A percentile compares a stretch with the other conserved stretches of the same genome.
phyloP scores from a whole-genome alignment of 2,113 vertebrate species.

The Semicossyphus pulcher region DNA sequence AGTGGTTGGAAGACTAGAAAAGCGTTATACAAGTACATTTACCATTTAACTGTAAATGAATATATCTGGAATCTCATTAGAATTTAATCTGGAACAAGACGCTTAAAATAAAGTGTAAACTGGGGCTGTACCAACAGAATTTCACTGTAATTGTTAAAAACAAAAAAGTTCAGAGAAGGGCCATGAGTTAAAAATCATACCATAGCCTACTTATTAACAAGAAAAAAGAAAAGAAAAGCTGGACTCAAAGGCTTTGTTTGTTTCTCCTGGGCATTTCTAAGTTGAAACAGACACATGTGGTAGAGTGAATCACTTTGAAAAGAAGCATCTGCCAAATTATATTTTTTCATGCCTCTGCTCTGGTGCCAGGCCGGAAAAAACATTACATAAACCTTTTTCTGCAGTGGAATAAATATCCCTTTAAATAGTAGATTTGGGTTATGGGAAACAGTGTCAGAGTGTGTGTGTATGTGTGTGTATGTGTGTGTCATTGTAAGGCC shows the following conservation, averaged over 20 bases:
- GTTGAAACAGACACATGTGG: background rate
- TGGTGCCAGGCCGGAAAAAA: background rate
- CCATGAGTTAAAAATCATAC: too few relatives aligned
- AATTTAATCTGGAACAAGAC: too few relatives aligned
- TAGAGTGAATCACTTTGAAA: background rate
- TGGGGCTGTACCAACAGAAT: too few relatives aligned
- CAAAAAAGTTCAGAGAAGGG: too few relatives aligned
- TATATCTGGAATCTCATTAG: too few relatives aligned
- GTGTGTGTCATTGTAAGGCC: slow-evolving; percentile 15
- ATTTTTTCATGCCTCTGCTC: slow-evolving; percentile 12
- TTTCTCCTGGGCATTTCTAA: background rate
- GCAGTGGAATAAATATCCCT: slow-evolving; percentile 13
- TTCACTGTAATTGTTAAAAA: too few relatives aligned
- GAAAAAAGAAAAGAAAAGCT: background rate
- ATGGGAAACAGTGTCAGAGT: background rate
- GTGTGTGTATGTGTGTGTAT: background rate
- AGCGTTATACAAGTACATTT: too few relatives aligned
- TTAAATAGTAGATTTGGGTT: slow-evolving; percentile 20
- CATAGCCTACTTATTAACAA: too few relatives aligned
- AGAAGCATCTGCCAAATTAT: slow-evolving; percentile 3
- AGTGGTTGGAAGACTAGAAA: too few relatives aligned
- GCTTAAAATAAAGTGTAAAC: too few relatives aligned
- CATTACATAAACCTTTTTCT: slow-evolving; percentile 11
- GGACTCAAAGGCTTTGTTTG: background rate
- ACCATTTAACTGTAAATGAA: too few relatives aligned